These are phyloP conservation scores for Epinephelus moara DNA, from an alignment of 2,113 vertebrate genomes.

Conservation along the genomic window DNA sequence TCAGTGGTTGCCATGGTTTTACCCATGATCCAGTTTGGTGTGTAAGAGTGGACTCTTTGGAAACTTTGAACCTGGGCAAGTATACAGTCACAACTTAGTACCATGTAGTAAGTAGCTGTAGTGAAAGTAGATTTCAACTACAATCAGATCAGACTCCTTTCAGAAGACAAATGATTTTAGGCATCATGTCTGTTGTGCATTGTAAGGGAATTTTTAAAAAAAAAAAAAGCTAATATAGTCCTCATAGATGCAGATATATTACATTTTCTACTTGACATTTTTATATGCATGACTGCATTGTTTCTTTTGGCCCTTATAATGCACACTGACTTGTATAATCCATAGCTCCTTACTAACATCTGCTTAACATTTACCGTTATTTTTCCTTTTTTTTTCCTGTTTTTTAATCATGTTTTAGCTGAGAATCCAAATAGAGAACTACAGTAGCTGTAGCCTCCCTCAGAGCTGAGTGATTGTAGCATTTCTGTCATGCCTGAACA, in stretches of 20 bases:
- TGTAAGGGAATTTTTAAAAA: conserved; percentile 6
- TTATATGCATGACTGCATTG: background rate
- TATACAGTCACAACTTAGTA: conserved; percentile 71
- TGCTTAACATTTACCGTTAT: background rate
- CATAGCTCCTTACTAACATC: conserved; percentile 38
- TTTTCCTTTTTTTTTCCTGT: background rate
- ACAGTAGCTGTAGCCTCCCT: conserved; percentile 27
- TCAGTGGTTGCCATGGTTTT: conserved; percentile 72
- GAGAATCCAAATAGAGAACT: background rate
- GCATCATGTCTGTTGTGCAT: background rate
- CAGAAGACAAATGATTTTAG: conserved; percentile 21
- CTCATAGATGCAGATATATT: background rate
- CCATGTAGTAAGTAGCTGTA: conserved; percentile 66
- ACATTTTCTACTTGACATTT: no score
- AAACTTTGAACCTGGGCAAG: conserved; percentile 77
- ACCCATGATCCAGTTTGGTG: conserved; percentile 73
- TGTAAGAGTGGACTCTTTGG: conserved; percentile 75
- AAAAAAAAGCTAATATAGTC: background rate
- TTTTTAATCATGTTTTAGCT: background rate
- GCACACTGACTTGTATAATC: conserved; percentile 7
- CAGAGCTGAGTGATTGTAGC: background rate
- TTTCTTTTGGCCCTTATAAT: conserved; percentile 18
- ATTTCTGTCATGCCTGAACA: conserved; percentile 24
- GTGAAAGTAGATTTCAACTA: conserved; percentile 25
- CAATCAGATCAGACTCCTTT: background rate